A percentile compares a stretch with the other conserved stretches of the same genome.
Conservation (phyloP, 2,113 vertebrate species). For the Pagrus major region DNA sequence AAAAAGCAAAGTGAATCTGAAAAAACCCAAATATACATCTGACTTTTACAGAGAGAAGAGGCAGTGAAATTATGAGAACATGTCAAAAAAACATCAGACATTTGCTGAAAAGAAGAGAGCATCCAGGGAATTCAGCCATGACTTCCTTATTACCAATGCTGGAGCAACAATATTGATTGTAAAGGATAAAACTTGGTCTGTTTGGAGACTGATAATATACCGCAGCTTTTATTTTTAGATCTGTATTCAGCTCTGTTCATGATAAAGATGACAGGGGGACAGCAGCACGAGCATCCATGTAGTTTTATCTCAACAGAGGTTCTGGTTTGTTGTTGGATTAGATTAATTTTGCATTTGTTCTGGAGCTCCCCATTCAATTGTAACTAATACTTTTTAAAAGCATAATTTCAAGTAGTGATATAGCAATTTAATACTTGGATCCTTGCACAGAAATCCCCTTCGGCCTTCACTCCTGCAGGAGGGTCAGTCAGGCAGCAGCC, state of each 20-base stretch:
- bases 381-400: conserved; percentile 26
- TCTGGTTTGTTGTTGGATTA: conserved; percentile 20
- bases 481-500: conserved; percentile 43
- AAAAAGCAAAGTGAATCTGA: conserved; percentile 55
- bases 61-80: conserved; percentile 46
- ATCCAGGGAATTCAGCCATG: conserved; percentile 22
- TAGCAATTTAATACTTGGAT: conserved; percentile 39
- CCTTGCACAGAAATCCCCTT: conserved; percentile 11
- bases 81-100: conserved; percentile 70
- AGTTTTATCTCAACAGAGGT: background rate
- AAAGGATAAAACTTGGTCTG: background rate
- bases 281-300: conserved; percentile 2
- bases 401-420: conserved; percentile 5
- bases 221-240: conserved; percentile 17
- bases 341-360: conserved; percentile 25
- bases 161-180: background rate
- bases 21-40: conserved; percentile 34
- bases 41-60: conserved; percentile 42
- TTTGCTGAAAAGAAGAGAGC: conserved; percentile 47
- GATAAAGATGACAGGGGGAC: conserved; percentile 4
- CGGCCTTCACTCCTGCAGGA: conserved; percentile 19
- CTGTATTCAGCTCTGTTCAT: conserved; percentile 11
- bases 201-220: conserved; percentile 27
- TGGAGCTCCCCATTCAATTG: conserved; percentile 20
- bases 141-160: background rate